Percentiles rank a stretch among this genome's conserved stretches.
Conservation (phyloP, 2,113 vertebrate species). For the Dipodomys merriami region DNA sequence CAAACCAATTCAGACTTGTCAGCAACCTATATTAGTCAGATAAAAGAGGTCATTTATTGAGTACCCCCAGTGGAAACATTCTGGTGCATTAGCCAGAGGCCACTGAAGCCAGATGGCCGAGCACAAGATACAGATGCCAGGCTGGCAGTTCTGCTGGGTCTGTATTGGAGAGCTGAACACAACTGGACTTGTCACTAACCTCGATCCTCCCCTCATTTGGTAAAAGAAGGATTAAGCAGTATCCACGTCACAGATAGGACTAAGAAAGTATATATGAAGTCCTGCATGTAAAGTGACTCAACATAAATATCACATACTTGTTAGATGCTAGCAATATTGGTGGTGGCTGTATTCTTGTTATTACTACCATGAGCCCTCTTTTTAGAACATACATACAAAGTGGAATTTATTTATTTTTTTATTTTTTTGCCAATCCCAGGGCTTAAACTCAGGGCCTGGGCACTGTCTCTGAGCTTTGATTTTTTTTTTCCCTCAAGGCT, state of each 20-base stretch:
- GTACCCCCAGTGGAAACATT: accelerated
- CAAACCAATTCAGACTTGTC: neutral
- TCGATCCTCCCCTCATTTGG: neutral
- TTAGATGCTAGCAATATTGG: neutral
- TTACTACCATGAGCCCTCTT: neutral
- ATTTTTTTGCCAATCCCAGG: no score
- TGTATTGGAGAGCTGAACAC: neutral
- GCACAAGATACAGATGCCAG: neutral
- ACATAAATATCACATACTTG: neutral
- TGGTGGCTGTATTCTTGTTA: accelerated
- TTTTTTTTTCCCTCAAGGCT: no score
- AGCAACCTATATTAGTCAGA: neutral
- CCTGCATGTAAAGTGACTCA: neutral
- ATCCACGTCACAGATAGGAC: neutral
- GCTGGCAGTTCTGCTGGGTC: neutral
- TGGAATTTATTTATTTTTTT: no score
- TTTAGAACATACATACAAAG: neutral
- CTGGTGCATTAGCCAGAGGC: neutral
- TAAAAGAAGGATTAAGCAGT: neutral
- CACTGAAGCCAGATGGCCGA: accelerated
- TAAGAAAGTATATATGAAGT: neutral
- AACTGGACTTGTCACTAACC: neutral
- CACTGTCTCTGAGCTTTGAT: no score
- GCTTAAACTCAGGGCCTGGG: no score
- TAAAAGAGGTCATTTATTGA: neutral